Conservation (phyloP, 2,888 invertebrate species). For the Erannis defoliaria region DNA sequence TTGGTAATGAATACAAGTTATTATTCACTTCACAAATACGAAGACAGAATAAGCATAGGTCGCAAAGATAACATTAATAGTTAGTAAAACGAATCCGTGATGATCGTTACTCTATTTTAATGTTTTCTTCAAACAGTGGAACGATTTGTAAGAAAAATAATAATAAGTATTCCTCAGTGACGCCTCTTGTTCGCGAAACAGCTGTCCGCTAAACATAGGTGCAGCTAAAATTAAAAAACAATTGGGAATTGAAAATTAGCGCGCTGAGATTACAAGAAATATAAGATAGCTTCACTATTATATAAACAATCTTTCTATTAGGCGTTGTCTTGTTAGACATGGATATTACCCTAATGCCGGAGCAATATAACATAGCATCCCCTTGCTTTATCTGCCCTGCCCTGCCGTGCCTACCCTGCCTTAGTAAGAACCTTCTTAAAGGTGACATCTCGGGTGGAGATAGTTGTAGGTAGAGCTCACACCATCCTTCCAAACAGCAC, state of each 20-base stretch:
- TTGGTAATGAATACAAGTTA: no score
- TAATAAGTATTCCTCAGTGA: conserved; percentile 5
- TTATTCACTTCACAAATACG: no score
- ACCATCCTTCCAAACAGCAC: no score
- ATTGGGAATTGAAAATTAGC: conserved; percentile 21
- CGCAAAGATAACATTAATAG: not conserved
- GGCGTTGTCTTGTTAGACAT: no score
- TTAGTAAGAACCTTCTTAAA: no score
- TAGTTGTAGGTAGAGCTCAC: no score
- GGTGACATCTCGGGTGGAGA: no score
- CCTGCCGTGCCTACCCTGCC: no score
- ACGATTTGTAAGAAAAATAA: not conserved
- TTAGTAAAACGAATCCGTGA: not conserved
- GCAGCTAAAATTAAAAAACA: conserved; percentile 23
- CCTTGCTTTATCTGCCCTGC: no score
- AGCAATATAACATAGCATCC: no score
- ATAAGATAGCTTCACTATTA: not conserved
- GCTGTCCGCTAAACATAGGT: conserved; percentile 3
- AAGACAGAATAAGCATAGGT: not conserved
- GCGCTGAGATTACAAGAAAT: not conserved
- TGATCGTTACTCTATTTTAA: not conserved
- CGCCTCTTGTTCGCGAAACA: conserved; percentile 15
- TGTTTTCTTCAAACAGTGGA: conserved; percentile 1
- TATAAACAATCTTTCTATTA: not conserved
- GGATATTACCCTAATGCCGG: no score